Evolutionary conservation across 1,140 invertebrate genomes (phyloP).

Genomic region (Microplitis demolitor): DNA sequence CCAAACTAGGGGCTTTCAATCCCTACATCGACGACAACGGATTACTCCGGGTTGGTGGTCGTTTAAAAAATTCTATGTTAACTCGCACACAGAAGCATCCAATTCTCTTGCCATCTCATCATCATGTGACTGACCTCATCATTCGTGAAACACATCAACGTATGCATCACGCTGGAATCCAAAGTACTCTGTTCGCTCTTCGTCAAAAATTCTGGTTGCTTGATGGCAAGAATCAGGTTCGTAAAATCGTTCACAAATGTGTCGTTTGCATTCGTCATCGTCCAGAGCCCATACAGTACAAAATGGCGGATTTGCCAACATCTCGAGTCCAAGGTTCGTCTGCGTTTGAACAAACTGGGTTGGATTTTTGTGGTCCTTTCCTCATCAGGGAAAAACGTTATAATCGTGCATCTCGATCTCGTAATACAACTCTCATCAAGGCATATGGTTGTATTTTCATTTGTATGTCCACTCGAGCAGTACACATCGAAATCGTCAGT

Average conservation of each 20-base stretch:
- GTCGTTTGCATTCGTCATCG: slow-evolving; percentile 4
- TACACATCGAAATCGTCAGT: neutral
- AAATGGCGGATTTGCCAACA: neutral
- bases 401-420: no score
- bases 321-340: no score
- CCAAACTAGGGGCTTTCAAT: neutral
- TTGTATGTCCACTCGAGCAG: neutral
- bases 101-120: neutral
- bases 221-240: neutral
- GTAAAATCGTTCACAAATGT: neutral
- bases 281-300: neutral
- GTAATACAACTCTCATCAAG: no score
- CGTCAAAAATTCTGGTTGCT: neutral
- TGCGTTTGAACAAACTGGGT: neutral
- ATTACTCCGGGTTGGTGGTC: neutral
- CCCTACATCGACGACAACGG: neutral
- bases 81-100: neutral
- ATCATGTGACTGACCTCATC: slow-evolving; percentile 1
- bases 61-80: neutral
- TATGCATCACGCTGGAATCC: slow-evolving; percentile 1
- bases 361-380: neutral
- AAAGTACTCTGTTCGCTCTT: neutral
- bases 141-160: slow-evolving; percentile 3
- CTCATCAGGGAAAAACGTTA: no score
- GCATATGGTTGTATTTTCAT: neutral